phyloP scores from a whole-genome alignment of 2,888 invertebrate species.

The Beris morrisii region DNA sequence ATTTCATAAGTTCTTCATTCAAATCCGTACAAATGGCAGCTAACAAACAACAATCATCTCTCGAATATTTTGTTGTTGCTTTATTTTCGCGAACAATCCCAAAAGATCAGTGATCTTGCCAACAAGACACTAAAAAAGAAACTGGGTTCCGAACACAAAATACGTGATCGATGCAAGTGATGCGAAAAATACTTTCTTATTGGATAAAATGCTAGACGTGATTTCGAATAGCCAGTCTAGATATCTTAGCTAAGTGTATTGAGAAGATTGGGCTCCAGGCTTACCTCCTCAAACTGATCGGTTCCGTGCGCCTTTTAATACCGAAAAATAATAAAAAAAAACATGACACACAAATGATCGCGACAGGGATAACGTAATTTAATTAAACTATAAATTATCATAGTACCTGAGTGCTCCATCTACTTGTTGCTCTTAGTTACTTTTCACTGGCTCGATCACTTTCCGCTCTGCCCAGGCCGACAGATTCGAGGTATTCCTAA shows the following conservation, averaged over 20 bases:
- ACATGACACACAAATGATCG: constrained; percentile 32
- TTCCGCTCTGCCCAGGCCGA: constrained; percentile 11
- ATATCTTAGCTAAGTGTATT: neutral
- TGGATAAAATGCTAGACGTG: neutral
- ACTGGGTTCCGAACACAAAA: constrained; percentile 27
- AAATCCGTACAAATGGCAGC: too few species aligned
- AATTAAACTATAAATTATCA: constrained; percentile 36
- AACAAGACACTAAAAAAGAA: too few species aligned
- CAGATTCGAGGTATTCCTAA: too few species aligned
- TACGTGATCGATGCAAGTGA: constrained; percentile 36
- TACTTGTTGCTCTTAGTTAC: neutral
- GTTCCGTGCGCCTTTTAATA: constrained; percentile 14
- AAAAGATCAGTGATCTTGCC: too few species aligned
- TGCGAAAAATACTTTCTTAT: constrained; percentile 12
- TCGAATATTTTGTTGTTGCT: too few species aligned
- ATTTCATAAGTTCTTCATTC: too few species aligned
- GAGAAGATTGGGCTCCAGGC: neutral
- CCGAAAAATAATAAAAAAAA: neutral
- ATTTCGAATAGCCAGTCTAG: neutral
- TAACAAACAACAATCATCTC: too few species aligned
- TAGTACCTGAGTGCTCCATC: constrained; percentile 4
- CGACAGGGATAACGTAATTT: constrained; percentile 32
- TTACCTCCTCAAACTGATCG: neutral
- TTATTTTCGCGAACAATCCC: too few species aligned
- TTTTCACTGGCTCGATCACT: neutral